Percentiles rank a stretch among this genome's conserved stretches.
Conservation (phyloP, 1,140 invertebrate genomes). For the Papilio helenus region DNA sequence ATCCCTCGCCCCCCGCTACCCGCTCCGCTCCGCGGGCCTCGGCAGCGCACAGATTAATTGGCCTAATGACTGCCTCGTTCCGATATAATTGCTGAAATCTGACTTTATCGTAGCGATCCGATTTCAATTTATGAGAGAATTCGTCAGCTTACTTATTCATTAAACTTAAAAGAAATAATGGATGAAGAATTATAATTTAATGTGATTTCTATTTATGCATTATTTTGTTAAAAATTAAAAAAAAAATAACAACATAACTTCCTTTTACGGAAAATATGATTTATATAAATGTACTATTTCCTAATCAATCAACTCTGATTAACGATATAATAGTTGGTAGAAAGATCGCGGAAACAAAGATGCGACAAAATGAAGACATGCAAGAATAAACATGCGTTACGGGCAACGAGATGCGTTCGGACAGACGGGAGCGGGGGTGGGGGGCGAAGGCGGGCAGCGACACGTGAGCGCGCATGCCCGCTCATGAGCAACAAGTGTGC, state of each 20-base stretch:
- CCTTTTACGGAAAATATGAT: not conserved
- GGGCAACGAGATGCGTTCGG: constrained; percentile 4
- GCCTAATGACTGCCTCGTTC: constrained; percentile 75
- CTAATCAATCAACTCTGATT: not conserved
- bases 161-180: not conserved
- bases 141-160: constrained; percentile 3
- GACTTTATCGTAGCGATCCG: constrained; percentile 61
- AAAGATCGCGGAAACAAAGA: not conserved
- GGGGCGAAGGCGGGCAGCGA: constrained; percentile 37
- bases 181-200: not conserved
- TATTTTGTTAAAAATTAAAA: not conserved
- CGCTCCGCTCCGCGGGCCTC: constrained; percentile 39
- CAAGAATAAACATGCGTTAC: constrained; percentile 38
- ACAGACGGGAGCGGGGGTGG: not conserved
- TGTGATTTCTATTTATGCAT: not conserved
- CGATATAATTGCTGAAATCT: constrained; percentile 73
- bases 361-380: constrained; percentile 34
- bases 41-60: constrained; percentile 63
- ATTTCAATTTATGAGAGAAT: constrained; percentile 60
- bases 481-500: constrained; percentile 75
- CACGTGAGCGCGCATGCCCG: constrained; percentile 65
- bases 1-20: constrained; percentile 55
- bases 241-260: not conserved
- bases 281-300: not conserved
- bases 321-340: constrained; percentile 20